Percentiles rank a stretch among this genome's conserved stretches.
Conservation (phyloP, 2,888 invertebrate genomes). For the Eristalis pertinax region DNA sequence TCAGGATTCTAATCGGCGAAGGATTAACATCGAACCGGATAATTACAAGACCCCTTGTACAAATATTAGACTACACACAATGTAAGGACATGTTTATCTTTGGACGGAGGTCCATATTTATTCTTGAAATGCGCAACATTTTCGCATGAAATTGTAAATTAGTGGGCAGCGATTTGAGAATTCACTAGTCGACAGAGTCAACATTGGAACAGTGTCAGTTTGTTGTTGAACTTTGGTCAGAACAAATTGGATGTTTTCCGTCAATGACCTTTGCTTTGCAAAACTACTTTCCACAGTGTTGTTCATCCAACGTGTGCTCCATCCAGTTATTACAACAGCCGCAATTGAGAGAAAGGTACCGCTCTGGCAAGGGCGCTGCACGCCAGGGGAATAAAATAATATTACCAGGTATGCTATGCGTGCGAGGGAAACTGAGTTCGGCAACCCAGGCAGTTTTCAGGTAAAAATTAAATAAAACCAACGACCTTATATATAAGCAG, state of each 20-base stretch:
- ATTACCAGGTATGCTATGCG: not conserved
- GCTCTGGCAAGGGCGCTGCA: too few relatives aligned
- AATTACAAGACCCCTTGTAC: conserved; percentile 59
- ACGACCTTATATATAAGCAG: not conserved
- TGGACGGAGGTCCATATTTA: conserved; percentile 10
- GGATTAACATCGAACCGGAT: conserved; percentile 54
- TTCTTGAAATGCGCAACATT: not conserved
- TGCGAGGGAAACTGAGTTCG: not conserved
- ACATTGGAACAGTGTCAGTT: not conserved
- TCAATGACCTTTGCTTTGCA: not conserved
- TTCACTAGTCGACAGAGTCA: not conserved
- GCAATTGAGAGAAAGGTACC: too few relatives aligned
- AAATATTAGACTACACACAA: conserved; percentile 26
- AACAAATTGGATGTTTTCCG: not conserved
- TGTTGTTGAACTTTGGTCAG: not conserved
- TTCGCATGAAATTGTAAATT: conserved; percentile 43
- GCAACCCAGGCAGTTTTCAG: not conserved
- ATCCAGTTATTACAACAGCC: too few relatives aligned
- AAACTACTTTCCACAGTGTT: too few relatives aligned
- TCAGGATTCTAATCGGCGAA: conserved; percentile 51
- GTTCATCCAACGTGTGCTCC: too few relatives aligned
- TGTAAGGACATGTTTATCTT: conserved; percentile 16
- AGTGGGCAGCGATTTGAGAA: not conserved
- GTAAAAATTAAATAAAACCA: not conserved
- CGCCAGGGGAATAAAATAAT: too few relatives aligned